Base-by-base conservation (phyloP, 2,797 vertebrate species). In the Cirrhinus molitorella region DNA sequence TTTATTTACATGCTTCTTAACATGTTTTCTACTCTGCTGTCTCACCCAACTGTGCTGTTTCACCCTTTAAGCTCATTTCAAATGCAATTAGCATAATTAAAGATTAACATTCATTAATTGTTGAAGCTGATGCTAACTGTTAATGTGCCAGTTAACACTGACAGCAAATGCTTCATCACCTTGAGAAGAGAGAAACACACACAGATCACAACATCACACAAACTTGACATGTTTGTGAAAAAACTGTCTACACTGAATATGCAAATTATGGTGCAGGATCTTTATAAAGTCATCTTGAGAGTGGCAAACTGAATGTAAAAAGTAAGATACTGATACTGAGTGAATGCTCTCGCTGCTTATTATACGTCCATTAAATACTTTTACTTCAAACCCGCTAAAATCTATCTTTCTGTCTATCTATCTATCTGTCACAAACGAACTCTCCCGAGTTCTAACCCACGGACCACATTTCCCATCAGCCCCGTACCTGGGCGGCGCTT, bases 61-160 rank as follows among this genome's bases (percentile, higher is more conserved):
- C 92, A 96, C 96, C 95, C 95, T 96, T 95, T 94, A 96, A 95
- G 94, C 93, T 94, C 59, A 92, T 95, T 96, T 96, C 96, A 96
- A 95, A 96, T 96, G 95, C 94, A 97, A 98, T 97, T 96, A 96
- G 94, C 94, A 96, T 98, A 97, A 99, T 98, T 97, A 97, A 98
- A 97, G 97, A 97, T 97, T 98, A 98, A 97, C 97, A 94, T 95
- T 95, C 96, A 97, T 97, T 99, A 98, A 99, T 99, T 97, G 96
- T 96, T 96, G 94, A 94, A 96, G 94, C 96, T 96, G 95, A 96
- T 96, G 94, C 96, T 97, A 98, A 97, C 96, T 95, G 96, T 96
- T 96, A 97, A 98, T 96, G 95, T 97, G 96, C 97, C 96, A 97
- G 96, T 97, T 96, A 94, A 96, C 95, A 94, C 93, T 95, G 95